Percentiles rank a stretch among this genome's conserved stretches.
Evolutionary conservation across 2,797 vertebrate species (phyloP).

Genomic region (Sebastes vulpes): DNA sequence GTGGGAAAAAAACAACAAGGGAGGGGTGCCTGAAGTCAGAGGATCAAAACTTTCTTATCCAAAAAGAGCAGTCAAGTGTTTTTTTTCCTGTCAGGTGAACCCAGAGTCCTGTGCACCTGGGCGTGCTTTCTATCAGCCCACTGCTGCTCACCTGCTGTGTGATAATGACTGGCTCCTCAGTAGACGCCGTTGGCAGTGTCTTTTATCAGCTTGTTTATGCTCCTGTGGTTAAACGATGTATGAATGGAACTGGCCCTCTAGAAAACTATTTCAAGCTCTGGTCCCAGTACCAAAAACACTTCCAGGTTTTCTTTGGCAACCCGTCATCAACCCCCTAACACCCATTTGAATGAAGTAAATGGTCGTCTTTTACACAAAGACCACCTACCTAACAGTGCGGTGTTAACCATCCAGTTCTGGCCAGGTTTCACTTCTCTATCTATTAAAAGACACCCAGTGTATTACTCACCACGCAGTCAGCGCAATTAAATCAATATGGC

Average conservation of each 20-base stretch:
- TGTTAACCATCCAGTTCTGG: constrained; percentile 34
- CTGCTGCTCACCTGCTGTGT: constrained; percentile 57
- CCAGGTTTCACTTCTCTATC: constrained; percentile 49
- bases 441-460: constrained; percentile 58
- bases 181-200: constrained; percentile 24
- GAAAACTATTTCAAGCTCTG: constrained; percentile 81
- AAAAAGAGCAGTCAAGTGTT: constrained; percentile 4
- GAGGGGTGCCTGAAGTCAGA: constrained; percentile 16
- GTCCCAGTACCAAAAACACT: constrained; percentile 71
- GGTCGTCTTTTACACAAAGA: constrained; percentile 68
- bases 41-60: constrained; percentile 22
- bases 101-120: not conserved
- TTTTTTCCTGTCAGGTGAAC: constrained; percentile 39
- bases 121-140: constrained; percentile 22
- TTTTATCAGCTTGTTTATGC: constrained; percentile 76
- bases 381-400: constrained; percentile 59
- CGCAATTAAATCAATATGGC: constrained; percentile 47
- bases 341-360: constrained; percentile 59
- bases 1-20: constrained; percentile 9
- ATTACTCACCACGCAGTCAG: constrained; percentile 33
- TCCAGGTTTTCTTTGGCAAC: constrained; percentile 83
- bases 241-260: constrained; percentile 63
- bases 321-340: constrained; percentile 50
- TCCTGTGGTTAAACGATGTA: constrained; percentile 64
- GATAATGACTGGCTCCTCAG: constrained; percentile 65